Base-by-base conservation (phyloP, 1,140 invertebrate genomes). In the Bradynema listronoti region DNA sequence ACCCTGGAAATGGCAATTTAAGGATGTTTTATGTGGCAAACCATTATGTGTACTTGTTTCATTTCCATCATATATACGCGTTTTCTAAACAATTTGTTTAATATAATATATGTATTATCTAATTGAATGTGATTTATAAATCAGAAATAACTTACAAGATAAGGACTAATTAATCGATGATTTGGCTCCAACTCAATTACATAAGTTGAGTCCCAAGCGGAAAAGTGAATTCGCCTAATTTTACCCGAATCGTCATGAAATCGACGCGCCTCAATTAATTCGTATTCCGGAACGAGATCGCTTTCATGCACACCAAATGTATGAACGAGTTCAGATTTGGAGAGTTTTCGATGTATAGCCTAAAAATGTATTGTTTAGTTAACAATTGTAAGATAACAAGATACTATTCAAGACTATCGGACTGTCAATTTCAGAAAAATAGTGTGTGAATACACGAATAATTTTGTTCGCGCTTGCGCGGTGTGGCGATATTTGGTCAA, bases 1-100 rank as follows among this genome's bases (percentile, higher is more conserved):
- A 22, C 73, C 73, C 30, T 71, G 56, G 46, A 73, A 78, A 50
- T 78, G 75, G 49, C 73, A 76, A 30, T 71, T 42, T 9, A 42
- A 29, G 45, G 54, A 16, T 14, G 46, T 33, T 33, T 54, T 27
- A 1, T n/a, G 22, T 11, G 76, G 57, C 14, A 75, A 43, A 9
- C 71, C 56, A 16, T 57, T 43, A 27, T 42, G 41, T 22, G n/a
- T 41, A 22, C 43, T 25, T 22, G 65, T 45, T 11, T 36, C 25
- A 39, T 73, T 78, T 9, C 46, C 62, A 50, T 76, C 60, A 9
- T 66, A 47, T 2, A 72, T 65, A 6, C 68, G 62, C 4, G 71
- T 70, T 9, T 46, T 69, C 66, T 70, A 30, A 0, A 62, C 41
- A 61, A 51, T 14, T 61, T 39, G n/a, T n/a, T n/a, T 50, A 57